Evolutionary conservation across 1,140 invertebrate species (phyloP).

Genomic region (Drosophila virilis): DNA sequence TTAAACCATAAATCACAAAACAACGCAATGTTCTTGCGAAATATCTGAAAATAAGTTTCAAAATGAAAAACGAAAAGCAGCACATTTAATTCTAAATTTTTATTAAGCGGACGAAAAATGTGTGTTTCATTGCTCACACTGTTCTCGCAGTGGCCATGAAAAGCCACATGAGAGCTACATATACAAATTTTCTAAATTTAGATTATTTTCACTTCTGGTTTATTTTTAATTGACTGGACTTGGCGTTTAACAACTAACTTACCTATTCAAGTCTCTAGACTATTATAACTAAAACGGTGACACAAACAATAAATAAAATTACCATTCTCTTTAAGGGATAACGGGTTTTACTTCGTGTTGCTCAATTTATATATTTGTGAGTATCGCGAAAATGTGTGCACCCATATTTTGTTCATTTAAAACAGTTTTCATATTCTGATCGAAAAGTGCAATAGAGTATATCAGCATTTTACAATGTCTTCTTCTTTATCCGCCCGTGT

Average conservation of each 20-base stretch:
- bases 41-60: constrained; percentile 35
- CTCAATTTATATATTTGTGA: neutral
- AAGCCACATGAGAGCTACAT: constrained; percentile 11
- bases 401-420: neutral
- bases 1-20: constrained; percentile 14
- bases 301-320: neutral
- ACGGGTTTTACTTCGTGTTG: neutral
- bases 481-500: too few species aligned
- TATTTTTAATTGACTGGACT: constrained; percentile 27
- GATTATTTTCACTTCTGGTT: constrained; percentile 24
- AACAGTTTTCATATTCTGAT: neutral
- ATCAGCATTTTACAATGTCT: constrained; percentile 13
- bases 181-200: constrained; percentile 37
- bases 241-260: neutral
- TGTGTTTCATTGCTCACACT: constrained; percentile 27
- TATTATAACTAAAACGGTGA: neutral
- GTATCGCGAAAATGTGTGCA: neutral
- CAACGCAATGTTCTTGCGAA: constrained; percentile 12
- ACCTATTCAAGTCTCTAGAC: neutral
- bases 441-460: neutral
- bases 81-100: constrained; percentile 52
- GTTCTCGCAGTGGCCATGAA: constrained; percentile 23
- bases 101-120: constrained; percentile 40
- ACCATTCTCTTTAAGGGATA: too few species aligned
- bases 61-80: neutral